These are phyloP conservation scores for Nibea coibor DNA, from an alignment of 2,113 vertebrate species.

Conservation along the genomic window DNA sequence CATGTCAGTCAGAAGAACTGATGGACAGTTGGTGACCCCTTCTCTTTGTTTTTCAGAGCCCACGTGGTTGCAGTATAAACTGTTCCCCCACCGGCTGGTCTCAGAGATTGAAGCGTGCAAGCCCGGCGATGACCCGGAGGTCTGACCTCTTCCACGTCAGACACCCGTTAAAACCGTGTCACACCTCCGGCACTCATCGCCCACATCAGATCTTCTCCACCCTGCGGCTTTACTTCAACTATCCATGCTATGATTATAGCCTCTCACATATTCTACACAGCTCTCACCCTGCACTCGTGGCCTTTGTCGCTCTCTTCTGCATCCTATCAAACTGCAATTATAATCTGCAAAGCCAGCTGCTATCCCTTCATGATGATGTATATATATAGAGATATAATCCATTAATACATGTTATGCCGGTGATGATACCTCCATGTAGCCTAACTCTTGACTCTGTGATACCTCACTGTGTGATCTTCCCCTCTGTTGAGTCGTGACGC, in stretches of 20 bases:
- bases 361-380: constrained; percentile 5
- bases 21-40: not conserved
- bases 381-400: not conserved
- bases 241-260: constrained; percentile 1
- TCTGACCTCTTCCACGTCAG: constrained; percentile 9
- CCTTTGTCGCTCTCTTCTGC: constrained; percentile 21
- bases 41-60: constrained; percentile 75
- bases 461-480: constrained; percentile 56
- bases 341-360: constrained; percentile 16
- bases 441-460: constrained; percentile 58
- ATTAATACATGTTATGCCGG: constrained; percentile 20
- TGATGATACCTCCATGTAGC: constrained; percentile 27
- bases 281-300: not conserved
- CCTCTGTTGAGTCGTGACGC: constrained; percentile 48
- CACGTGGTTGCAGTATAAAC: constrained; percentile 85
- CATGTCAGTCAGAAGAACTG: not conserved
- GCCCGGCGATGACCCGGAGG: constrained; percentile 48
- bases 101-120: constrained; percentile 85
- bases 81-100: constrained; percentile 85
- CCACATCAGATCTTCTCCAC: not conserved
- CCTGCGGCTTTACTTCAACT: constrained; percentile 29
- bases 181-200: constrained; percentile 3
- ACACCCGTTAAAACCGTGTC: constrained; percentile 25
- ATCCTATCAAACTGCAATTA: constrained; percentile 29
- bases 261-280: not conserved